Evolutionary conservation across 2,888 invertebrate species (phyloP).

Genomic region (Dermolepida albohirtum): DNA sequence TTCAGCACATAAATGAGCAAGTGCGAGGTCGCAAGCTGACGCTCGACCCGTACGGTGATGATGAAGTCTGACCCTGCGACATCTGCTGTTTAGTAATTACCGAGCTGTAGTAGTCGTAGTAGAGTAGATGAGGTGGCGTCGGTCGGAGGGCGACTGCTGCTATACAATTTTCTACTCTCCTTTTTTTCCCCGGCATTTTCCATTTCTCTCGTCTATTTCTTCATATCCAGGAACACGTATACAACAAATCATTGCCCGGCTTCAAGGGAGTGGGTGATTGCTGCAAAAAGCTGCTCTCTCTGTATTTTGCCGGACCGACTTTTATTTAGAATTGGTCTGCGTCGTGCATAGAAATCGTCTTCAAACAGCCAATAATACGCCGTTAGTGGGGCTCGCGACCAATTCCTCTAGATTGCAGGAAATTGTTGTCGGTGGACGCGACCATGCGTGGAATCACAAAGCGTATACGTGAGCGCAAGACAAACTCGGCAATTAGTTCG

Average conservation of each 20-base stretch:
- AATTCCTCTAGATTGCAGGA: constrained; percentile 63
- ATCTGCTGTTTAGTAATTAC: constrained; percentile 60
- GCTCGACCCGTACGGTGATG: constrained; percentile 56
- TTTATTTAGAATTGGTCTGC: constrained; percentile 58
- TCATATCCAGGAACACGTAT: constrained; percentile 56
- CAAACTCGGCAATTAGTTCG: constrained; percentile 50
- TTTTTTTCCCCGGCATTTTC: constrained; percentile 23
- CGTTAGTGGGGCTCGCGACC: constrained; percentile 58
- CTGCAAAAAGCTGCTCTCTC: constrained; percentile 47
- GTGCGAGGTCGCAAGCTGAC: constrained; percentile 65
- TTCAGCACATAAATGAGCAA: constrained; percentile 61
- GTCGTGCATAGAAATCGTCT: constrained; percentile 64
- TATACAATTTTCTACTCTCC: constrained; percentile 30
- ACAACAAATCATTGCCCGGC: constrained; percentile 64
- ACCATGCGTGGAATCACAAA: constrained; percentile 53
- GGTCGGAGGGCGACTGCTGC: constrained; percentile 27
- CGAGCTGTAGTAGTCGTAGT: constrained; percentile 49
- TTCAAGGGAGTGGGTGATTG: constrained; percentile 55
- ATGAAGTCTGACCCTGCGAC: constrained; percentile 63
- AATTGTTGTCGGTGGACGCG: constrained; percentile 57
- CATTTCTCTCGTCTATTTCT: constrained; percentile 27
- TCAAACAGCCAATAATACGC: constrained; percentile 63
- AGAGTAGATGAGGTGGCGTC: constrained; percentile 39
- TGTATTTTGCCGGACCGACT: constrained; percentile 55
- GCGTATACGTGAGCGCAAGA: constrained; percentile 49